Base-by-base conservation (phyloP, 2,113 vertebrate genomes). In the Sylvia atricapilla region DNA sequence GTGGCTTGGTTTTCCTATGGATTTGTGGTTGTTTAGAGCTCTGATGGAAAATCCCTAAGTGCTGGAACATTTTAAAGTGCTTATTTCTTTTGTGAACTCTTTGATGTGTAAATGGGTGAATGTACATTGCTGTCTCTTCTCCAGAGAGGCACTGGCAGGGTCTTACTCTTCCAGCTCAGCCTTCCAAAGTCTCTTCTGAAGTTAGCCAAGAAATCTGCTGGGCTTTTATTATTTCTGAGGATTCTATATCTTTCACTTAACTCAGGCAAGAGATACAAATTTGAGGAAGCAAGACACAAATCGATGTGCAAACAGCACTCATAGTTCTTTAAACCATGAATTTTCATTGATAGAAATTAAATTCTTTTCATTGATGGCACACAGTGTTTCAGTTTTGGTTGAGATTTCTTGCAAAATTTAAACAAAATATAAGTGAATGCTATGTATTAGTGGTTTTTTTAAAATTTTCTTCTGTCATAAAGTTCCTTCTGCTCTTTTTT, bases 261-360 rank as follows among this genome's bases (percentile, higher is more conserved):
- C 5, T 73, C 24, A 43, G 14, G 15, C 27, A 87, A 78, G 47
- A 82, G 46, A 35, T 55, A 46, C 4, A 66, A 66, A 37, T 31
- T n/a, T 46, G 44, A 75, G 43, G 30, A 80, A 80, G n/a, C 13
- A 73, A 81, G 31, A 33, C 12, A 46, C 13, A 35, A 82, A 55
- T 9, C 0, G 0, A 24, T 33, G 63, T 30, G 20, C 33, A 85
- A 28, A 6, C 3, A 90, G 8, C 4, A 20, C 7, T 31, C 21
- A 16, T 10, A 23, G 52, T 43, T 47, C 21, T 47, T 52, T 60
- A 79, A 72, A 68, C 55, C 8, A 24, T 27, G 31, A 49, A 7
- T 56, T 89, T 88, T 58, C 39, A 31, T 44, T 11, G 68, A 39
- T 49, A 74, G 60, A 62, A 58, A 52, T 49, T 8, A 76, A 58